Conservation (phyloP, 2,888 invertebrate species). For the Cepaea hortensis region DNA sequence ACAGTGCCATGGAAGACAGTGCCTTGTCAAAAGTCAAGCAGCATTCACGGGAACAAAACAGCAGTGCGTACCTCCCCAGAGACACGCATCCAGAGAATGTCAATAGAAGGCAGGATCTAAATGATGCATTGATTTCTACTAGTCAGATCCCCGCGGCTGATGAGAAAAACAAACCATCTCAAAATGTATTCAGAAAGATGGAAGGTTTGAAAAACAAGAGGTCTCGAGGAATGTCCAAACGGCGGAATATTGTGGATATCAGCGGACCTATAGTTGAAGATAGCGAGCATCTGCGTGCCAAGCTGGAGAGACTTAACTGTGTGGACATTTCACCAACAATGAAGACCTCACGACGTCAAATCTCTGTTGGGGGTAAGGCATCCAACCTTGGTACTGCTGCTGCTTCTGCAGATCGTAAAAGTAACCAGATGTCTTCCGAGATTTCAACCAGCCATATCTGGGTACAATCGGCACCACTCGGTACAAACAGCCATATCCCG, state of each 20-base stretch:
- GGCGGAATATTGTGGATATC: conserved; percentile 80
- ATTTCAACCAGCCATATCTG: not conserved
- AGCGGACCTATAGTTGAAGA: conserved; percentile 84
- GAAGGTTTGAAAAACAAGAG: conserved; percentile 84
- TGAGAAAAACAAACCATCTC: conserved; percentile 81
- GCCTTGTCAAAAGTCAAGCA: conserved; percentile 63
- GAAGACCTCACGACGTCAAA: not conserved
- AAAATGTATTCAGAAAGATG: conserved; percentile 87
- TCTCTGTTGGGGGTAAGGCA: not conserved
- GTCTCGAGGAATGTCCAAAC: conserved; percentile 79
- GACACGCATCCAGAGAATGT: too few species aligned
- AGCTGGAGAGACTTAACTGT: conserved; percentile 81
- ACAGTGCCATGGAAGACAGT: conserved; percentile 68
- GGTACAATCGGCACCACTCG: too few species aligned
- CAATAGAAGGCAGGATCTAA: not conserved
- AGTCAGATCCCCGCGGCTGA: conserved; percentile 81
- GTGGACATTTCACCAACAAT: conserved; percentile 80
- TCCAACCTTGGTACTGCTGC: too few species aligned
- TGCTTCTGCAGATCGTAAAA: not conserved
- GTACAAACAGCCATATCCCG: too few species aligned
- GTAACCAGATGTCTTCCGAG: too few species aligned
- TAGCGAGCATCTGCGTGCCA: conserved; percentile 82
- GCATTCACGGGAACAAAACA: conserved; percentile 26
- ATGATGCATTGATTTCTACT: conserved; percentile 59
- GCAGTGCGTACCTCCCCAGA: too few species aligned